Base-by-base conservation (phyloP, 92 coral and sea anemone genomes). In the Palythoa caribaeorum region DNA sequence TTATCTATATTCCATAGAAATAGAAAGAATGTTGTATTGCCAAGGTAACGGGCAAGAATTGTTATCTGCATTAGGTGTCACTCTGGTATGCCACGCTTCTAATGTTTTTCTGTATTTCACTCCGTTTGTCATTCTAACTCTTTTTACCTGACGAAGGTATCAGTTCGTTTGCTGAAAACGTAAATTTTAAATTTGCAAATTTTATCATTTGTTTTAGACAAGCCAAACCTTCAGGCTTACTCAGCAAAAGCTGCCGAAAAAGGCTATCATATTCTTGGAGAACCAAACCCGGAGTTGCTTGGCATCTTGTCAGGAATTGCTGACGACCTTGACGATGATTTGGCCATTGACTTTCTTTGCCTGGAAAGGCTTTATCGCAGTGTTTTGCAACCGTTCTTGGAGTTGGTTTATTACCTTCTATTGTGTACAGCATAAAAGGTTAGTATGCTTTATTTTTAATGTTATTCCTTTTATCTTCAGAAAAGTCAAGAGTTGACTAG, bases 271-370 rank as follows among this genome's bases (percentile, higher is more conserved):
- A 50, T 39, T 12, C 76, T 71, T 38, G 76, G 76, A 16, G 76
- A 71, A 21, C 76, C 76, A 38, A 48, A 71, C 37, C 76, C 50
- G 14, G 76, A 71, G 17, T 9, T 71, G 50, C 76, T 71, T 38
- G n/a, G 37, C 15, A 37, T 71, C 76, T 14, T 71, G 48, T 6
- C 17, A 12, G n/a, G 47, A 71, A 71, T 71, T 38, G 15, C 50
- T 38, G 76, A 71, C 35, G 17, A n/a, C n/a, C 17, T 71, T 71
- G 38, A 9, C 1, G 48, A 71, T 11, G 16, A 36, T 8, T 37
- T 71, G 76, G 50, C 37, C 13, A 37, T 71, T 15, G 76, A 71
- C 12, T 71, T 16, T 9, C 16, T 38, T 37, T 36, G 14, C 4
- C 17, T 2, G 19, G 19, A 17, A 59, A 5, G 1, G n/a, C 1